Base-by-base conservation (phyloP, 2,113 vertebrate genomes). In the Barnardius zonarius region DNA sequence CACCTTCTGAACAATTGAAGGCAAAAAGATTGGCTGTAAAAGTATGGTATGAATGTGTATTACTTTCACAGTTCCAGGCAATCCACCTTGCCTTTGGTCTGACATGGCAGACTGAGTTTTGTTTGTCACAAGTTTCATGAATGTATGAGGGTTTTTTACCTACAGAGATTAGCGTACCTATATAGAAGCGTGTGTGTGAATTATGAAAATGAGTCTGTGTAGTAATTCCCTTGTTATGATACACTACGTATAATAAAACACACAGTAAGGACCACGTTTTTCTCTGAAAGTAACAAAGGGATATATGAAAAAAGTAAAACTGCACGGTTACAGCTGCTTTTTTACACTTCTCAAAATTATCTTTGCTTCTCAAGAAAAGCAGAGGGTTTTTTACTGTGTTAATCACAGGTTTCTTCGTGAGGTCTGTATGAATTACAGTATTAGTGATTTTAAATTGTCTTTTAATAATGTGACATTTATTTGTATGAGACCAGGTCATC, bases 31-130 rank as follows among this genome's bases (percentile, higher is more conserved):
- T 91, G 37, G 14, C n/a, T 6, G 1, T n/a, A 54, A 5, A 51
- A 63, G 3, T 28, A 46, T 10, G 35, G 8, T 83, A 17, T 0
- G 0, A 89, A 79, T 31, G 5, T 17, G 12, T 69, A 27, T 49
- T 68, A 76, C 70, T 86, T 72, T 76, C 64, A 62, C 35, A 46
- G 31, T 68, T 76, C 66, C 67, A 76, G 55, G 41, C 17, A 84
- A 52, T 16, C 16, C 1, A 1, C 66, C 23, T 89, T 3, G 13
- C 41, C 54, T 91, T 86, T 35, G 23, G 28, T 57, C 35, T 88
- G 39, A 64, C 25, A 10, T 30, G 37, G 25, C 31, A 73, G 48
- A 17, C 14, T 63, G 41, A 61, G 7, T 48, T 87, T 86, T 3
- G 2, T 72, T 88, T 83, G 59, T 87, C 25, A 22, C 24, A 54